Percentiles rank a stretch among this genome's conserved stretches.
Evolutionary conservation across 2,888 invertebrate genomes (phyloP).

Genomic region (Punctoribates punctum): DNA sequence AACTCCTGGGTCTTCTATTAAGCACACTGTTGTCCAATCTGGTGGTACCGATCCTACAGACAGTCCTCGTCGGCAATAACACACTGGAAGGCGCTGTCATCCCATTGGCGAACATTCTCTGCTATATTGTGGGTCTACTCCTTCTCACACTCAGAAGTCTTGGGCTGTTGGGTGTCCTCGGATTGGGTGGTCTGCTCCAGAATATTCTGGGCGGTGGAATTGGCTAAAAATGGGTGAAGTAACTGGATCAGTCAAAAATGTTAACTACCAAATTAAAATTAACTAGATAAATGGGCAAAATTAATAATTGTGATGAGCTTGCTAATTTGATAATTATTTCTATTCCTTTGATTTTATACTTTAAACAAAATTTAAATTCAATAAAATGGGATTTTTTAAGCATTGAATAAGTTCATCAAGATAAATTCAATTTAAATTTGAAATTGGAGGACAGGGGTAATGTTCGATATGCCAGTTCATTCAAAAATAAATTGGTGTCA

Average conservation of each 20-base stretch:
- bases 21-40: neutral
- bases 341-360: too few relatives aligned
- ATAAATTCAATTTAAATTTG: too few relatives aligned
- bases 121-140: neutral
- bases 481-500: too few relatives aligned
- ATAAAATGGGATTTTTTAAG: too few relatives aligned
- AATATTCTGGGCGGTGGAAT: slow-evolving; percentile 1
- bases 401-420: too few relatives aligned
- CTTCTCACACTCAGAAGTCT: neutral
- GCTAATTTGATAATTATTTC: too few relatives aligned
- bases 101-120: neutral
- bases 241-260: neutral
- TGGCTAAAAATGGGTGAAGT: neutral
- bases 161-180: neutral
- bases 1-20: neutral
- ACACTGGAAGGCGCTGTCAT: neutral
- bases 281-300: too few relatives aligned
- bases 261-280: too few relatives aligned
- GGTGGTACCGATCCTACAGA: neutral
- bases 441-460: too few relatives aligned
- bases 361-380: too few relatives aligned
- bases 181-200: neutral
- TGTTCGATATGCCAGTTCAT: too few relatives aligned
- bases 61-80: neutral
- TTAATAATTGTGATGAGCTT: too few relatives aligned